phyloP scores from a whole-genome alignment of 2,888 invertebrate genomes.

The Exephanes ischioxanthus region DNA sequence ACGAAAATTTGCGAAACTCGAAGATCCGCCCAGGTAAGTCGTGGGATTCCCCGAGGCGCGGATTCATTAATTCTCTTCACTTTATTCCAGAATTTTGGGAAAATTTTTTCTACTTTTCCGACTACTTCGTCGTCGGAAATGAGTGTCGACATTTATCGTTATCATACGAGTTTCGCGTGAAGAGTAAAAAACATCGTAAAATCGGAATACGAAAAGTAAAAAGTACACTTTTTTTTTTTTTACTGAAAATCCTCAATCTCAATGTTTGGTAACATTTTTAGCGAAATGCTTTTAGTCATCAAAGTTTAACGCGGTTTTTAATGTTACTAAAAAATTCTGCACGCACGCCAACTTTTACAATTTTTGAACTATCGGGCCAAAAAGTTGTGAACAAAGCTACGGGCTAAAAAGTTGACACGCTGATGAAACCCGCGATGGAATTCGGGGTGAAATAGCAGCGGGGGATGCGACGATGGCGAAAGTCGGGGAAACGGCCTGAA shows the following conservation, averaged over 20 bases:
- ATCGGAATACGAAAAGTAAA: too few species aligned
- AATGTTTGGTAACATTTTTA: too few species aligned
- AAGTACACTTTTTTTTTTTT: too few species aligned
- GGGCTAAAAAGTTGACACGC: neutral
- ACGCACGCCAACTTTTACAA: too few species aligned
- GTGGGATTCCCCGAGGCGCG: neutral
- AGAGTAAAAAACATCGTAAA: neutral
- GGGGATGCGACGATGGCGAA: conserved; percentile 16
- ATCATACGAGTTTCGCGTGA: neutral
- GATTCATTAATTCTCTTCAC: neutral
- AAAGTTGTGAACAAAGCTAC: too few species aligned
- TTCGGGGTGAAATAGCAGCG: neutral
- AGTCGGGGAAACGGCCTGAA: conserved; percentile 21
- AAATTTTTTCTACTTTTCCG: neutral
- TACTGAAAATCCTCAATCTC: too few species aligned
- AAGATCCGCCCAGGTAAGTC: neutral
- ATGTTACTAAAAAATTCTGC: too few species aligned
- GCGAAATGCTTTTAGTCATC: neutral
- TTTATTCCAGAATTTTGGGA: neutral
- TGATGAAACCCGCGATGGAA: conserved; percentile 14
- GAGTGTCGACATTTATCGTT: too few species aligned
- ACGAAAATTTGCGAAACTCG: neutral
- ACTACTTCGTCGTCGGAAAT: too few species aligned
- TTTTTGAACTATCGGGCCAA: too few species aligned
- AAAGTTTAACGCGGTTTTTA: too few species aligned